Evolutionary conservation across 2,888 invertebrate genomes (phyloP), one percentile per base, ranked within the genome.

Genomic region (Chrysomela aeneicollis): DNA sequence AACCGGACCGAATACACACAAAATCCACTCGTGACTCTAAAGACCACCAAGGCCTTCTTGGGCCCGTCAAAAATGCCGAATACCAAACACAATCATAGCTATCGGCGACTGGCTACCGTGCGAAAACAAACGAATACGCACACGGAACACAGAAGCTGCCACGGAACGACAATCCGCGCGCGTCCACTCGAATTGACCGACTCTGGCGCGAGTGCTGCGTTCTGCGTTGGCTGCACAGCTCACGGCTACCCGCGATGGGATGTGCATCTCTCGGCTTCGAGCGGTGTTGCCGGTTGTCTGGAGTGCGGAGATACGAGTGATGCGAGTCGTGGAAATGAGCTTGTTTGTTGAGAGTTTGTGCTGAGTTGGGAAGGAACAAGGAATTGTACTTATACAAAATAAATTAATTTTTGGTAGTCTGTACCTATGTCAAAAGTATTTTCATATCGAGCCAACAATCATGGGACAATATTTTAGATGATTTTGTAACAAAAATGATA

Each of bases 111-210:
- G 26, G 22, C 55, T 42, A 42, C 42, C 42, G 30, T 46, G 26
- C 22, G 21, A 35, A 37, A 52, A 52, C 52, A 52, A 52, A 54
- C 54, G 19, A 17, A 55, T 3, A 57, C 55, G 17, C 46, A 26
- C 55, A 57, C 57, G 42, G 55, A 57, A 57, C 42, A 42, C 42
- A 42, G 42, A 15, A 42, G 42, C 42, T 42, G 57, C 46, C 47
- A 22, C 57, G 57, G 26, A 21, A 57, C 57, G 30, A 46, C 57
- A 26, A 22, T 12, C 57, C 46, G 6, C 15, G 46, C 57, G 46
- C 57, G 57, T 57, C 57, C 57, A 57, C 57, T 57, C 26, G 37
- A 57, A 57, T 26, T 57, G 57, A 57, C 57, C 57, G 57, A 57
- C 47, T 57, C 55, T 55, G 19, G 37, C 17, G 32, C 55, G 37